Base-by-base conservation (phyloP, 2,113 vertebrate genomes). In the Danionella cerebrum region DNA sequence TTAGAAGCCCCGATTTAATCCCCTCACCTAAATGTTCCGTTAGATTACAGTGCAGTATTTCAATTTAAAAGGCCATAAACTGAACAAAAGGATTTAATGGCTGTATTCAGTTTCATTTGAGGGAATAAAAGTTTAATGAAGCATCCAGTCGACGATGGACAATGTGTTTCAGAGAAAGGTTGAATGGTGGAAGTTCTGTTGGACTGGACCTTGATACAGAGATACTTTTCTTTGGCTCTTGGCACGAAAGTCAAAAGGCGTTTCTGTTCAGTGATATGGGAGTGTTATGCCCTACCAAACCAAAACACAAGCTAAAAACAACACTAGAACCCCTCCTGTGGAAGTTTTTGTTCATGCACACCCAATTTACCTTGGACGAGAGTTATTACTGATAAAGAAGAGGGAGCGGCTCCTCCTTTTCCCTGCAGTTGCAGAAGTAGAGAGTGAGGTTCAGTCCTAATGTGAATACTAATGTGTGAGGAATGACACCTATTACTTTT, bases 101-200 rank as follows among this genome's bases (percentile, higher is more conserved):
- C 85, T 88, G 84, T 88, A 85, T 85, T 82, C 81, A 86, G 83
- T 89, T 84, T 90, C 91, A 89, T 88, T 89, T 90, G 27, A 36
- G 88, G 86, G 89, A n/a, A n/a, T n/a, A n/a, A n/a, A n/a, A n/a
- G n/a, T n/a, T n/a, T n/a, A n/a, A n/a, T n/a, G n/a, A n/a, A n/a
- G n/a, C n/a, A n/a, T n/a, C n/a, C n/a, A n/a, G n/a, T n/a, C n/a
- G n/a, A n/a, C n/a, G n/a, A n/a, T n/a, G n/a, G n/a, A n/a, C n/a
- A n/a, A n/a, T n/a, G n/a, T n/a, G n/a, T n/a, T n/a, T n/a, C n/a
- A n/a, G n/a, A n/a, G 25, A 10, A 14, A 45, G 21, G 16, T 45
- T 52, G n/a, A 29, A 52, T 18, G n/a, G n/a, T n/a, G n/a, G n/a
- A n/a, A n/a, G n/a, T 44, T 27, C 38, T 19, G 25, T 45, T 52